Conservation (phyloP, 2,888 invertebrate genomes). For the Tenodera sinensis region DNA sequence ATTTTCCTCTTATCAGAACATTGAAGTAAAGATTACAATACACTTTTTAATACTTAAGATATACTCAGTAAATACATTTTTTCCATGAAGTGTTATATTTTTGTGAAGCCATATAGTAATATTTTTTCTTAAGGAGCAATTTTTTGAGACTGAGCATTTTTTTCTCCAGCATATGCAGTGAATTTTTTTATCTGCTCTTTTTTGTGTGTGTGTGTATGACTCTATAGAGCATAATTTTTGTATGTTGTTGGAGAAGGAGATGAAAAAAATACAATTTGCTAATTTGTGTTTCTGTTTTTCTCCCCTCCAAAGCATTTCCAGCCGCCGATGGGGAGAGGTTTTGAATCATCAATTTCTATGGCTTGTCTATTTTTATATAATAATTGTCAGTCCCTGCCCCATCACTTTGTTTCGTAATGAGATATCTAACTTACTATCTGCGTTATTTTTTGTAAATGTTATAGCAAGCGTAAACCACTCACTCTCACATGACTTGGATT, state of each 20-base stretch:
- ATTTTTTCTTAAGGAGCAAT: neutral
- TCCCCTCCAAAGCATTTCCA: constrained; percentile 45
- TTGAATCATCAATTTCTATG: constrained; percentile 37
- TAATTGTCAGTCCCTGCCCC: constrained; percentile 17
- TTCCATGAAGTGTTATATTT: constrained; percentile 7
- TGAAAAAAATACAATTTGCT: constrained; percentile 32
- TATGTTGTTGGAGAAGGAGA: constrained; percentile 9
- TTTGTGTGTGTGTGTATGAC: constrained; percentile 32
- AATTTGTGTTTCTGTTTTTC: constrained; percentile 45
- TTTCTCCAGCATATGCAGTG: constrained; percentile 16
- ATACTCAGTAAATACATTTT: neutral
- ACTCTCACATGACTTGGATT: constrained; percentile 32
- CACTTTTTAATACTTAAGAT: constrained; percentile 12
- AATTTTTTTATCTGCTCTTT: constrained; percentile 29
- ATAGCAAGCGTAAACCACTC: constrained; percentile 28
- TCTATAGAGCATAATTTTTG: constrained; percentile 9
- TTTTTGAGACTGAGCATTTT: neutral
- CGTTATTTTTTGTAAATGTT: constrained; percentile 28
- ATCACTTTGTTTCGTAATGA: constrained; percentile 11
- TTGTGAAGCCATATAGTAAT: neutral
- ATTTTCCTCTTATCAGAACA: constrained; percentile 14
- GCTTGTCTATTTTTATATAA: constrained; percentile 27
- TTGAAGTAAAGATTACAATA: constrained; percentile 11
- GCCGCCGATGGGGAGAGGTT: constrained; percentile 47
- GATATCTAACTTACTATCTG: constrained; percentile 11